Percentiles rank a stretch among this genome's conserved stretches.
Evolutionary conservation across 2,888 invertebrate genomes (phyloP).

Genomic region (Drosophila nr. perissopoda): DNA sequence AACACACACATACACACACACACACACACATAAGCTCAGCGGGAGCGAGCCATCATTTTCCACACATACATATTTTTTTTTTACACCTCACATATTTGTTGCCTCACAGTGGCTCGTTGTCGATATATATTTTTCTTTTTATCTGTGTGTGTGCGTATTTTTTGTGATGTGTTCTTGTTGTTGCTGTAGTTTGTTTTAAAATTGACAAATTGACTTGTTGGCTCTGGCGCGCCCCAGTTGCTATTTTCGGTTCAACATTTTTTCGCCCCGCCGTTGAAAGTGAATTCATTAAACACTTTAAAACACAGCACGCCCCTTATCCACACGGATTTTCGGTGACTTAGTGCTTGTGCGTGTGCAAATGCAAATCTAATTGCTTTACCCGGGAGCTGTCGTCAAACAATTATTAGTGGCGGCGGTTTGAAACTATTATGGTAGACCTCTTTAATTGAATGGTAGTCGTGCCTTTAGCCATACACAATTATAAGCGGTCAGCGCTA

Average conservation of each 20-base stretch:
- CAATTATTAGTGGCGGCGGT: conserved; percentile 34
- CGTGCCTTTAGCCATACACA: conserved; percentile 11
- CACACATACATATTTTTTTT: conserved; percentile 20
- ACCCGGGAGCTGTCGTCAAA: conserved; percentile 30
- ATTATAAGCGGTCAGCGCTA: conserved; percentile 16
- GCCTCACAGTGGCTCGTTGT: conserved; percentile 37
- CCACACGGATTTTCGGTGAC: not conserved
- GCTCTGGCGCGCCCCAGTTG: conserved; percentile 45
- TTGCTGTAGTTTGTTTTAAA: conserved; percentile 64
- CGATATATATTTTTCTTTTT: conserved; percentile 26
- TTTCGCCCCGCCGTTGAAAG: conserved; percentile 30
- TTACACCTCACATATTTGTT: conserved; percentile 29
- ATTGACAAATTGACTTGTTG: conserved; percentile 74
- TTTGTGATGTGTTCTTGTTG: conserved; percentile 8
- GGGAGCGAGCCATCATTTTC: conserved; percentile 6
- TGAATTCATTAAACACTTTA: conserved; percentile 67
- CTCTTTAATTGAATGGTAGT: conserved; percentile 28
- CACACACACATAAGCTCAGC: conserved; percentile 4
- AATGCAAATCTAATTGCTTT: conserved; percentile 46
- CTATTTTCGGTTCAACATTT: conserved; percentile 42
- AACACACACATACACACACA: too few species aligned
- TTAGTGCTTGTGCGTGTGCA: conserved; percentile 15
- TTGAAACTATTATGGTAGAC: conserved; percentile 21
- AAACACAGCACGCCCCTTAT: conserved; percentile 33
- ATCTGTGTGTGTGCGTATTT: not conserved